A percentile compares a stretch with the other conserved stretches of the same genome.
phyloP scores from a whole-genome alignment of 2,888 invertebrate species.

The Amphiduros pacificus region DNA sequence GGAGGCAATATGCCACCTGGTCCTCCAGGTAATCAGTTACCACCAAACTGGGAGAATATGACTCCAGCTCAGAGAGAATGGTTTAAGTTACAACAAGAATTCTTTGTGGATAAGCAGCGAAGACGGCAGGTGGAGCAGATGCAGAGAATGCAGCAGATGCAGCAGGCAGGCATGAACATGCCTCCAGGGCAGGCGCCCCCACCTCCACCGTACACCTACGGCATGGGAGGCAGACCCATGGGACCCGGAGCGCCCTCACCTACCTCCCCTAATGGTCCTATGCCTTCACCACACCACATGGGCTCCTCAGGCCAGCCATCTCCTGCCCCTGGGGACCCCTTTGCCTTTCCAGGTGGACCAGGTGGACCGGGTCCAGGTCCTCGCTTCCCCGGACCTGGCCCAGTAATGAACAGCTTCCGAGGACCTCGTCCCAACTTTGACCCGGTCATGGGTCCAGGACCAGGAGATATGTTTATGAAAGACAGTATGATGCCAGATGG shows the following conservation, averaged over 20 bases:
- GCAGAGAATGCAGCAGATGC: conserved; percentile 31
- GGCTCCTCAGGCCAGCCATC: conserved; percentile 15
- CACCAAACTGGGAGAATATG: conserved; percentile 50
- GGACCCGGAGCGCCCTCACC: conserved; percentile 41
- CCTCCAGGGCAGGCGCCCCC: conserved; percentile 36
- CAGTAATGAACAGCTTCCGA: neutral
- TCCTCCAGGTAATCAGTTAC: conserved; percentile 21
- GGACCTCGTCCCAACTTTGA: conserved; percentile 28
- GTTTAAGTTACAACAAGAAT: conserved; percentile 87
- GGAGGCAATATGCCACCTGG: conserved; percentile 54
- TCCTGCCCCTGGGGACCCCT: conserved; percentile 23
- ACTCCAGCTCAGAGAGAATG: conserved; percentile 77
- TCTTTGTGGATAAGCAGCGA: conserved; percentile 44
- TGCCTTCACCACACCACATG: conserved; percentile 20
- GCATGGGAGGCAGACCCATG: neutral
- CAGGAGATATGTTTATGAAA: conserved; percentile 23
- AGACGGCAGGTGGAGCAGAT: conserved; percentile 44
- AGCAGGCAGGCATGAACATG: conserved; percentile 12
- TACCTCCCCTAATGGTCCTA: conserved; percentile 41
- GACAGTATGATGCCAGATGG: conserved; percentile 26
- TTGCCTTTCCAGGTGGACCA: conserved; percentile 21
- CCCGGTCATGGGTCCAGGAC: conserved; percentile 33
- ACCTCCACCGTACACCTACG: conserved; percentile 32
- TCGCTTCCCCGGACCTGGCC: conserved; percentile 1
- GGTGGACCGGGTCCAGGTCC: conserved; percentile 7